Conservation (phyloP, 2,113 vertebrate genomes). For the Grallaria varia region DNA sequence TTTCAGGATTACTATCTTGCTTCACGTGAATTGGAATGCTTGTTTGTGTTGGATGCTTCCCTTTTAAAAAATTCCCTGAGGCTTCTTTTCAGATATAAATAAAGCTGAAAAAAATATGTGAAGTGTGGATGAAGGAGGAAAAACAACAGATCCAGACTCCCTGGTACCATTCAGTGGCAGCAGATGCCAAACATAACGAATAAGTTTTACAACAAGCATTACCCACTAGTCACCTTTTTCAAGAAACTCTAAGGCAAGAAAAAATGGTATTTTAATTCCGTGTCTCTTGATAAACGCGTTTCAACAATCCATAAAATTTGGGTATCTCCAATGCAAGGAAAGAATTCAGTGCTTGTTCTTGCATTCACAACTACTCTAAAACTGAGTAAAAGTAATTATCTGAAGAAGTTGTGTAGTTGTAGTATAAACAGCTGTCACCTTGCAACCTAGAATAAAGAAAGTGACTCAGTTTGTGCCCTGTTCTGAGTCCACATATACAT, state of each 20-base stretch:
- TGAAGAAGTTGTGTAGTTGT: background rate
- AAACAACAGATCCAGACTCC: conserved; percentile 48
- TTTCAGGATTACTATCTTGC: conserved; percentile 31
- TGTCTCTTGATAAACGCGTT: background rate
- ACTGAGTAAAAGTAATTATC: background rate
- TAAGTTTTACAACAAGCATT: conserved; percentile 27
- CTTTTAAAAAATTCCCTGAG: background rate
- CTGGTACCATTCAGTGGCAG: conserved; percentile 43
- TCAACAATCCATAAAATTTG: background rate
- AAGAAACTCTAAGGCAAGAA: background rate
- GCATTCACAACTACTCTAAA: background rate
- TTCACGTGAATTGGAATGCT: background rate
- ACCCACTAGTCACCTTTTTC: background rate
- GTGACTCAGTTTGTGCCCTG: background rate
- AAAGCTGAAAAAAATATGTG: conserved; percentile 37
- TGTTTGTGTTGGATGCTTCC: conserved; percentile 51
- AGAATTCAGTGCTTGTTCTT: background rate
- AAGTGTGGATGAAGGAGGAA: conserved; percentile 42
- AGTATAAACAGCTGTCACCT: background rate
- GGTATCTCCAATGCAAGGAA: background rate
- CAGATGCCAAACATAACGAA: conserved; percentile 58
- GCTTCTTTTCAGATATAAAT: conserved; percentile 45
- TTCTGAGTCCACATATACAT: background rate
- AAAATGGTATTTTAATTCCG: background rate
- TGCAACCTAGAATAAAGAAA: background rate